Evolutionary conservation across 2,113 vertebrate genomes (phyloP).

Genomic region (Nestor notabilis): DNA sequence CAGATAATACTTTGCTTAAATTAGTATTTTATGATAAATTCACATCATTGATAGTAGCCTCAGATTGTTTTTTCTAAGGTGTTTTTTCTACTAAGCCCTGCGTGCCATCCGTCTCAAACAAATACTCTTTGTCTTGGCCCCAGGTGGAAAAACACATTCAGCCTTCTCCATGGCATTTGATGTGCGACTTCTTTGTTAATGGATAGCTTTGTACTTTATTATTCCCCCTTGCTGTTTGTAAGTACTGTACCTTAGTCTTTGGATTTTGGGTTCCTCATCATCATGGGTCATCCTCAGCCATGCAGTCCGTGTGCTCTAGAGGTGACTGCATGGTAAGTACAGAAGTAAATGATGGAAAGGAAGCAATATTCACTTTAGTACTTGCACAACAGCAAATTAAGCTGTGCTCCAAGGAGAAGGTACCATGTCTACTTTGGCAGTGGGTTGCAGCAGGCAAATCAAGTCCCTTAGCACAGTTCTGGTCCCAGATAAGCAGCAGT

Average conservation of each 20-base stretch:
- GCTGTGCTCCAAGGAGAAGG: background rate
- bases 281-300: background rate
- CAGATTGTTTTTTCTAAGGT: background rate
- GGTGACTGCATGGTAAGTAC: accelerated
- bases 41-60: background rate
- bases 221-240: background rate
- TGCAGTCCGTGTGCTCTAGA: accelerated
- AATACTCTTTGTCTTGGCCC: background rate
- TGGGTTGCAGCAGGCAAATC: background rate
- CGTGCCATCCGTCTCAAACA: background rate
- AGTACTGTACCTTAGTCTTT: background rate
- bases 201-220: background rate
- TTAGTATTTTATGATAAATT: background rate
- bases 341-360: background rate
- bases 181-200: background rate
- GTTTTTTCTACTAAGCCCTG: background rate
- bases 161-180: background rate
- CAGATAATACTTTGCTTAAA: background rate
- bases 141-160: background rate
- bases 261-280: background rate
- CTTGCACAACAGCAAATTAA: accelerated
- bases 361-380: accelerated
- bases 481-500: accelerated
- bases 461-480: accelerated
- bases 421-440: background rate